These are phyloP conservation scores for Drosophila bipectinata DNA, from an alignment of 1,140 invertebrate genomes.

Conservation along the genomic window DNA sequence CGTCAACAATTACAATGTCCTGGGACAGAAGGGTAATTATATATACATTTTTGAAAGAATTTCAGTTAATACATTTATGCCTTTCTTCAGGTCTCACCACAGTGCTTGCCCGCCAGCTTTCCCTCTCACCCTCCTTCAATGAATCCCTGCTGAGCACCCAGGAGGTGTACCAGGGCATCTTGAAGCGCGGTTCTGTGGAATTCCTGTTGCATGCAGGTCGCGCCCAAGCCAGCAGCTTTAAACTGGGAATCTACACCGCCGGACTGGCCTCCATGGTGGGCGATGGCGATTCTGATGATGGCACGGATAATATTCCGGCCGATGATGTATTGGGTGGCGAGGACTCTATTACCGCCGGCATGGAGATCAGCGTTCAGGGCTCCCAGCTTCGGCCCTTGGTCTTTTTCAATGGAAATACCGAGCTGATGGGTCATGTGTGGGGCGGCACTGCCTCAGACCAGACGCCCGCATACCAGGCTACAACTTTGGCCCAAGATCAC, in stretches of 20 bases:
- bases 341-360: constrained; percentile 91
- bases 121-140: constrained; percentile 87
- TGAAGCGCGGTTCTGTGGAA: constrained; percentile 91
- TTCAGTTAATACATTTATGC: not conserved
- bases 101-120: constrained; percentile 87
- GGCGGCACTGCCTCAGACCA: constrained; percentile 92
- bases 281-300: constrained; percentile 85
- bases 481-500: constrained; percentile 91
- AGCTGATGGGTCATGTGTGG: constrained; percentile 96
- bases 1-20: constrained; percentile 88
- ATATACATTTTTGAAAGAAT: not conserved
- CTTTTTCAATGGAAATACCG: constrained; percentile 93
- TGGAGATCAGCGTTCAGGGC: constrained; percentile 92
- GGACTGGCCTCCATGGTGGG: constrained; percentile 89
- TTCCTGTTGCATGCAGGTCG: constrained; percentile 86
- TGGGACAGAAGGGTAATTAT: constrained; percentile 86
- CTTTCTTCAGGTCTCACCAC: constrained; percentile 87
- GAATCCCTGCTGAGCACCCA: constrained; percentile 90
- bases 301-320: constrained; percentile 80
- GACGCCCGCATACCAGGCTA: constrained; percentile 92
- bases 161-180: constrained; percentile 89
- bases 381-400: constrained; percentile 92
- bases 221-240: constrained; percentile 85
- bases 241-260: constrained; percentile 92
- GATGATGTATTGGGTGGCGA: constrained; percentile 85